Evolutionary conservation across 2,888 invertebrate species (phyloP).

Genomic region (Stenichneumon culpator): DNA sequence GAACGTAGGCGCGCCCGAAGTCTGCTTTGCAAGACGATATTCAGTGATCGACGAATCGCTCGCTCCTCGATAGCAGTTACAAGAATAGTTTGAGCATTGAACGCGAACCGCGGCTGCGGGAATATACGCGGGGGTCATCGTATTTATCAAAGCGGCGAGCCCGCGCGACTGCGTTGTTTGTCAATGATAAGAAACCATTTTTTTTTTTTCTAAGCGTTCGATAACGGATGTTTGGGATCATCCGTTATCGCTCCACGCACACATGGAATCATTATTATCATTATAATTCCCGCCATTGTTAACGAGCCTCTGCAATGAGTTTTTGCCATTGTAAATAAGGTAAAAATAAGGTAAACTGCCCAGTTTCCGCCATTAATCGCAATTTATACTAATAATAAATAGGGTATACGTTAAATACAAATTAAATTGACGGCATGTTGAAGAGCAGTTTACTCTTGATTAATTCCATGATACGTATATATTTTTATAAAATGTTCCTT

Average conservation of each 20-base stretch:
- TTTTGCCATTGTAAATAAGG: background rate
- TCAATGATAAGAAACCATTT: slow-evolving; percentile 48
- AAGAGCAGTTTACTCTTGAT: too few species aligned
- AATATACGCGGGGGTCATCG: slow-evolving; percentile 58
- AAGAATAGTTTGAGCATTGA: slow-evolving; percentile 20
- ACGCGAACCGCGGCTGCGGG: background rate
- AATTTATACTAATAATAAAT: too few species aligned
- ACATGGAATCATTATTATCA: slow-evolving; percentile 3
- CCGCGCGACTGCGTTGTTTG: slow-evolving; percentile 50
- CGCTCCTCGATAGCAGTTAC: background rate
- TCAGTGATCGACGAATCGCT: slow-evolving; percentile 6
- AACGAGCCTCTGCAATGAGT: background rate
- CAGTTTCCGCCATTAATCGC: too few species aligned
- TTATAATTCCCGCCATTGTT: slow-evolving; percentile 20
- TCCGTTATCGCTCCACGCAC: slow-evolving; percentile 23
- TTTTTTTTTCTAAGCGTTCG: background rate
- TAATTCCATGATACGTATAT: too few species aligned
- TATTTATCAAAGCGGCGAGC: slow-evolving; percentile 52
- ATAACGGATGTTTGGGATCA: slow-evolving; percentile 45
- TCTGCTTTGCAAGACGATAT: background rate
- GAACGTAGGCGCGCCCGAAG: slow-evolving; percentile 21
- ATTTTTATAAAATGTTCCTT: too few species aligned
- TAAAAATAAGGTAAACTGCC: too few species aligned
- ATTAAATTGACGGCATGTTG: too few species aligned
- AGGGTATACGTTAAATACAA: too few species aligned